Base-by-base conservation (phyloP, 2,113 vertebrate genomes). In the Chloropsis hardwickii region DNA sequence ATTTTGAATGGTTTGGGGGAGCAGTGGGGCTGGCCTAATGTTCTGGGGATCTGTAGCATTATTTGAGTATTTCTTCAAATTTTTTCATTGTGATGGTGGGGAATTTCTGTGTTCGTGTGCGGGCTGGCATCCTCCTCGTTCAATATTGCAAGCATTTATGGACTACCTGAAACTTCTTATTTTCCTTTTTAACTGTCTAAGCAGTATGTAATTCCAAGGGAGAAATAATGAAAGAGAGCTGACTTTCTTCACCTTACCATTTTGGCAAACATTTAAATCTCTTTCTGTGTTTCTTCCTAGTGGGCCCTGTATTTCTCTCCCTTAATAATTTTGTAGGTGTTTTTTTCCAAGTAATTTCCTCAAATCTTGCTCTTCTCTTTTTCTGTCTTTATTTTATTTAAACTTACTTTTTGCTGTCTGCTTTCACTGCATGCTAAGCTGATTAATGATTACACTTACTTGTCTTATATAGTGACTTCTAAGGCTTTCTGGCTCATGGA, bases 21-120 rank as follows among this genome's bases (percentile, higher is more conserved):
- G 58, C 13, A 45, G n/a, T 54, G 87, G 81, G 80, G 57, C 64
- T 95, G 67, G 73, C 81, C 74, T 94, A 6, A 45, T 71, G 51
- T 83, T 92, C 39, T 54, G 47, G 81, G 12, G 10, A 42, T 94
- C 33, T 87, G 56, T 90, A 23, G 90, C 19, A 8, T 85, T 91
- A 28, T 69, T 40, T 92, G 29, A 27, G 24, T 96, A 89, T 76
- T 96, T 81, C 50, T 81, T 88, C 29, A 71, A 19, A 22, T 11
- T 13, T 89, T 92, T 71, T 56, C 9, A 0, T 74, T 73, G 39
- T 21, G 25, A 29, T 71, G 35, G 6, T 74, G 15, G 60, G 80
- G 71, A 90, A 69, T 78, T 95, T 95, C 48, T 88, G 47, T 91
- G 77, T 94, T 37, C 95, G 47, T 93, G 65, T 76, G 61, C 29